Evolutionary conservation across 2,888 invertebrate species (phyloP).

Genomic region (Gymnoscelis rufifasciata): DNA sequence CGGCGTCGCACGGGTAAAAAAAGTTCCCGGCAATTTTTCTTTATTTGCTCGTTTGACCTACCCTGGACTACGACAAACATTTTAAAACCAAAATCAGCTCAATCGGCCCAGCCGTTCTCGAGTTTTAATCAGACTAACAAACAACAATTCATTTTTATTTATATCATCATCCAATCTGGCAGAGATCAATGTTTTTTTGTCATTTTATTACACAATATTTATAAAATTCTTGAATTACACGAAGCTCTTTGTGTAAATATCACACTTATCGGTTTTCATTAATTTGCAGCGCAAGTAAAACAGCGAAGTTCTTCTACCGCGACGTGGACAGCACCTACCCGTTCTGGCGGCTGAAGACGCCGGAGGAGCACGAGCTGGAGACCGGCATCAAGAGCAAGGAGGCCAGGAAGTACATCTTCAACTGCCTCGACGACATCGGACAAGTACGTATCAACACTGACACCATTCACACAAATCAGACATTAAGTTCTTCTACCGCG

Average conservation of each 20-base stretch:
- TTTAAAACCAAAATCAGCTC: no score
- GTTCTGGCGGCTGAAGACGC: constrained; percentile 93
- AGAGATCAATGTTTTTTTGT: no score
- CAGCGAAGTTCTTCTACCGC: constrained; percentile 98
- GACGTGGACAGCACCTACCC: constrained; percentile 94
- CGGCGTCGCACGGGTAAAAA: no score
- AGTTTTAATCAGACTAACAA: no score
- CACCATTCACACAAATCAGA: background rate
- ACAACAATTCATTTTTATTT: no score
- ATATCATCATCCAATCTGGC: no score
- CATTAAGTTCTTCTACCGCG: background rate
- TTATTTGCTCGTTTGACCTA: no score
- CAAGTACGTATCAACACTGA: constrained; percentile 66
- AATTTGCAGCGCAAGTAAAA: constrained; percentile 94
- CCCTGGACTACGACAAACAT: no score
- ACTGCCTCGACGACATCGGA: constrained; percentile 98
- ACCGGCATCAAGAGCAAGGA: constrained; percentile 93
- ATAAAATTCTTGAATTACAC: no score
- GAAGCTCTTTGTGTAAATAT: background rate
- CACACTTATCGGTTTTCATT: background rate
- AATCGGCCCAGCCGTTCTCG: no score
- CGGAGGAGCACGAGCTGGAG: constrained; percentile 91
- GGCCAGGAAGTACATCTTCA: constrained; percentile 99
- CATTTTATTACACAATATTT: no score
- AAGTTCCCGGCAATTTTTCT: no score